Percentiles rank a stretch among this genome's conserved stretches.
Evolutionary conservation across 2,113 vertebrate species (phyloP).

Genomic region (Pelusios castaneus): DNA sequence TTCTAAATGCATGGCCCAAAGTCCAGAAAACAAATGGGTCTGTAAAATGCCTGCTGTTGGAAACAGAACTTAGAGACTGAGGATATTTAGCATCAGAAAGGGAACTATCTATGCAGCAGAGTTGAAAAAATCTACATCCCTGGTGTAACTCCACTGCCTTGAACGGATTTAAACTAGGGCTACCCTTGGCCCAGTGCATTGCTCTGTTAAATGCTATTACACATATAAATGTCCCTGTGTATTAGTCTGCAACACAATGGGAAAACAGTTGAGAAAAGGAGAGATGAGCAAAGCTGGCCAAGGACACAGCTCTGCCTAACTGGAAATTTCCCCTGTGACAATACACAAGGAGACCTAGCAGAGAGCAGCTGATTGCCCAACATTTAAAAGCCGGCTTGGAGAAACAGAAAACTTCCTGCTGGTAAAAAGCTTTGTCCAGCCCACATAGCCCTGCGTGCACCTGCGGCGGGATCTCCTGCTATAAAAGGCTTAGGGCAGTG

Average conservation of each 20-base stretch:
- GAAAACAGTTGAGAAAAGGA: background rate
- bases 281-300: conserved; percentile 37
- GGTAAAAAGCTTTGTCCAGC: background rate
- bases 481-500: conserved; percentile 1
- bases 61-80: background rate
- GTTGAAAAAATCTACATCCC: background rate
- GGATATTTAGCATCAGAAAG: background rate
- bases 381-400: conserved; percentile 25
- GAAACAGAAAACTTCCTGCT: conserved; percentile 31
- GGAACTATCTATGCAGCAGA: background rate
- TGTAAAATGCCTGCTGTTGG: background rate
- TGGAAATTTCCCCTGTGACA: conserved; percentile 11
- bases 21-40: background rate
- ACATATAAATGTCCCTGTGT: background rate
- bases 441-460: conserved; percentile 7
- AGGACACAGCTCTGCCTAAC: background rate
- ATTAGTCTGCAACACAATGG: background rate
- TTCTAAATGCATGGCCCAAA: background rate
- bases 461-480: background rate
- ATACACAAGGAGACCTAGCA: background rate
- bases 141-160: background rate
- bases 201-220: background rate
- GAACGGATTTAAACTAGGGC: background rate
- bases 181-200: background rate
- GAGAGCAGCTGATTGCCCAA: conserved; percentile 15